Evolutionary conservation across 2,888 invertebrate species (phyloP).

Genomic region (Drosophila fulvimacula): DNA sequence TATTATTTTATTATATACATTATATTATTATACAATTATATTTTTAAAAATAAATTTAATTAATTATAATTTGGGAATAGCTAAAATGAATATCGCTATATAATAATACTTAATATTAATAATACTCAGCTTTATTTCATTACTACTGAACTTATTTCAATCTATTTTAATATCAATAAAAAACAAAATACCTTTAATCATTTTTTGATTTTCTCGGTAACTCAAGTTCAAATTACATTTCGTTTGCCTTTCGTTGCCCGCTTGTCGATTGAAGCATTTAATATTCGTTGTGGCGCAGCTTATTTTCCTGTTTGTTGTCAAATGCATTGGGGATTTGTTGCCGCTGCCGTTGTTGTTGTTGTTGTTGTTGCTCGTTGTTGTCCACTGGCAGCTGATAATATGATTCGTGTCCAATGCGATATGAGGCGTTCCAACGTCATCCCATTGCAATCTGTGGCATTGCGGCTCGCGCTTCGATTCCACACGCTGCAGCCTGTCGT

Average conservation of each 20-base stretch:
- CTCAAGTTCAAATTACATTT: background rate
- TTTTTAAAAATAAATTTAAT: too few relatives aligned
- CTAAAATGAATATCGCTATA: too few relatives aligned
- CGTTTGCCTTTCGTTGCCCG: background rate
- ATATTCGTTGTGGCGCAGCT: background rate
- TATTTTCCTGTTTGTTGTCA: constrained; percentile 30
- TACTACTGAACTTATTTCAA: background rate
- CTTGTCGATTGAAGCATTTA: constrained; percentile 25
- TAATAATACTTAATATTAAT: too few relatives aligned
- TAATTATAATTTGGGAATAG: too few relatives aligned
- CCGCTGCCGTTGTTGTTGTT: constrained; percentile 36
- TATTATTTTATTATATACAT: too few relatives aligned
- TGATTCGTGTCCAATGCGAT: constrained; percentile 74
- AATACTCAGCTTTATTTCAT: background rate
- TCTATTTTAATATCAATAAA: background rate
- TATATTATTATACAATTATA: too few relatives aligned
- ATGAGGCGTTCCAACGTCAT: constrained; percentile 57
- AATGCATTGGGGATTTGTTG: constrained; percentile 51
- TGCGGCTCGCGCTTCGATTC: constrained; percentile 61
- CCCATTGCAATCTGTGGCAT: constrained; percentile 53
- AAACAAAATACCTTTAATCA: background rate
- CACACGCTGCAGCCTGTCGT: constrained; percentile 23
- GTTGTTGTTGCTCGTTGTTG: constrained; percentile 31
- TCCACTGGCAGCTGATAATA: constrained; percentile 63
- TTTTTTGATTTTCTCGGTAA: background rate